Conservation (phyloP, 2,113 vertebrate genomes). For the Nestor notabilis region DNA sequence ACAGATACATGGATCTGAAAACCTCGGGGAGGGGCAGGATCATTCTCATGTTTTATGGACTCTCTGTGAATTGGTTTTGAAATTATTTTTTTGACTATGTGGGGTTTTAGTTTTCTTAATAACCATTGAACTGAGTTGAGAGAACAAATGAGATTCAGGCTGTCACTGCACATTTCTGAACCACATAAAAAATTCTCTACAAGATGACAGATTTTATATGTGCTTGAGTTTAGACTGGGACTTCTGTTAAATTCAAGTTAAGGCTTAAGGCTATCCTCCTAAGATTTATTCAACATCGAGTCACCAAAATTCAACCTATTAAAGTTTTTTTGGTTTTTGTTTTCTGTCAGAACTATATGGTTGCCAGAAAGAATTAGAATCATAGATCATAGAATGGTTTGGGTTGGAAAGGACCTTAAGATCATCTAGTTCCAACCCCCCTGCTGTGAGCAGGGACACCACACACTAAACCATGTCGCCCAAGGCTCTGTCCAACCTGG, state of each 20-base stretch:
- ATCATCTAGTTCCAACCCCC: no score
- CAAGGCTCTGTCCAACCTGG: no score
- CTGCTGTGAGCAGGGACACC: no score
- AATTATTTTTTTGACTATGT: background rate
- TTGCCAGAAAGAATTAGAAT: background rate
- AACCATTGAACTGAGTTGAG: background rate
- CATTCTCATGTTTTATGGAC: background rate
- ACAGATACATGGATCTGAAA: background rate
- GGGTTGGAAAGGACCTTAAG: no score
- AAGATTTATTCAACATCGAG: background rate
- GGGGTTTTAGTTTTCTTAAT: background rate
- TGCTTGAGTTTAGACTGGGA: background rate
- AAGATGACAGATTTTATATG: background rate
- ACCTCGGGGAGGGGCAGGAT: background rate
- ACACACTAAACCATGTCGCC: no score
- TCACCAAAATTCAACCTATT: background rate
- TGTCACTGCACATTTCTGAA: background rate
- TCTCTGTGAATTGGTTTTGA: background rate
- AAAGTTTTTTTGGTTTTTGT: background rate
- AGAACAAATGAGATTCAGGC: background rate
- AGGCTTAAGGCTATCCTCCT: background rate
- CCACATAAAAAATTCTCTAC: background rate
- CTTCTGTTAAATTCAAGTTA: background rate
- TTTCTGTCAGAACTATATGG: background rate
- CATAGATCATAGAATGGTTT: no score